A percentile compares a stretch with the other conserved stretches of the same genome.
Conservation (phyloP, 2,113 vertebrate genomes). For the Halcyon malimbica region DNA sequence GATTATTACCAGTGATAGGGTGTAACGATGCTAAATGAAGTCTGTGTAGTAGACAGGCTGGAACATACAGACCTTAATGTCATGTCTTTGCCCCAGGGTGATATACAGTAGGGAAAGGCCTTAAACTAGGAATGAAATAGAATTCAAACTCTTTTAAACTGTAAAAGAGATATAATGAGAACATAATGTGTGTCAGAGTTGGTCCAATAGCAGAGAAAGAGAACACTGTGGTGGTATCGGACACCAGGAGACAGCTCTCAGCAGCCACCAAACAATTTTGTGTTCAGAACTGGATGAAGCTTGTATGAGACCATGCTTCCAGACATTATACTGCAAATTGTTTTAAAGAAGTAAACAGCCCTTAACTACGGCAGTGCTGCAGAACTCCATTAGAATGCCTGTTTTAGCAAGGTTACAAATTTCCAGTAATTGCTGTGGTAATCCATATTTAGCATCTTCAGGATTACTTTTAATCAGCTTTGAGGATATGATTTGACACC, state of each 20-base stretch:
- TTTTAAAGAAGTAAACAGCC: constrained; percentile 38
- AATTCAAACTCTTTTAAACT: background rate
- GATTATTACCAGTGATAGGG: background rate
- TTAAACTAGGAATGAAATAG: background rate
- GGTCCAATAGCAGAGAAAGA: background rate
- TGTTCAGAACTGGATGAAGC: background rate
- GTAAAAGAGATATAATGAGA: background rate
- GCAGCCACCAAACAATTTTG: background rate
- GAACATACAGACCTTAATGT: background rate
- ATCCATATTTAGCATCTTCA: constrained; percentile 69
- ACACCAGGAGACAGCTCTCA: background rate
- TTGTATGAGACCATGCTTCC: background rate
- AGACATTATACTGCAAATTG: constrained; percentile 5
- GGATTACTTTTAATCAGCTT: constrained; percentile 69
- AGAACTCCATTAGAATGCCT: constrained; percentile 21
- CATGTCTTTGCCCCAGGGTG: background rate
- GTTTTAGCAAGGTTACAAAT: constrained; percentile 51
- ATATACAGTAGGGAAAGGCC: background rate
- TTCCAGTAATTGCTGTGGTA: constrained; percentile 68
- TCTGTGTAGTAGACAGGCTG: background rate
- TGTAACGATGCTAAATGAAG: background rate
- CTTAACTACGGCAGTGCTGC: background rate
- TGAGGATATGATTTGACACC: constrained; percentile 60
- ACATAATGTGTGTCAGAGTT: background rate
- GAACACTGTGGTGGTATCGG: background rate